Evolutionary conservation across 2,797 vertebrate genomes (phyloP), one percentile per base, ranked within the genome.

Genomic region (Nannoperca australis): DNA sequence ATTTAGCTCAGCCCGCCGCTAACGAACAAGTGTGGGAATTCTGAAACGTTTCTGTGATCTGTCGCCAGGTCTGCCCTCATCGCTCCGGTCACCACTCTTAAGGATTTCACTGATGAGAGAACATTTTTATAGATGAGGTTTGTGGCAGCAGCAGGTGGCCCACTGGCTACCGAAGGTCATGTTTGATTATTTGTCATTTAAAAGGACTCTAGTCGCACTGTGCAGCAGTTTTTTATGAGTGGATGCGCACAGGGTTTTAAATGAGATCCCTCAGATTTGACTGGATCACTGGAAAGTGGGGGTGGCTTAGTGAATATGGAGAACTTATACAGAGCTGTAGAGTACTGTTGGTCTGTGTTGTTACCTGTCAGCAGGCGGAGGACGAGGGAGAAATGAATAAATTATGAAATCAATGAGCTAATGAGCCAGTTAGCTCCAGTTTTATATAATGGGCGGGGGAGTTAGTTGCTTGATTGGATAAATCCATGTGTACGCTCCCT

Each of bases 1-100:
- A 76, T 76, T 90, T 73, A 78, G 62, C 70, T 79, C 73, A 1
- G 64, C 27, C 54, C 59, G 76, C 86, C 2, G n/a, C 22, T 12
- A 55, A 55, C 22, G 62, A 64, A 79, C 70, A 80, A 84, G 70
- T 53, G 64, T 1, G 45, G 82, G 63, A 73, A 63, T 74, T 47
- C 17, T 36, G 14, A 70, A 80, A 73, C 4, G 49, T 45, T 59
- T 14, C 6, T 85, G 30, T 72, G 78, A 78, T 80, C 64, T 54
- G 4, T 0, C 7, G 68, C 72, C 80, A 82, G 32, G 3, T 64
- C 15, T 13, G 36, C 22, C 56, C 42, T 38, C 44, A 2, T 22
- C 9, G 10, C 44, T 65, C 42, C 7, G 15, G 8, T 50, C 20
- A 67, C 11, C 22, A 15, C 42, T 49, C 54, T 65, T 45, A 51